phyloP scores from a whole-genome alignment of 2,888 invertebrate species.

The Xestobium rufovillosum region DNA sequence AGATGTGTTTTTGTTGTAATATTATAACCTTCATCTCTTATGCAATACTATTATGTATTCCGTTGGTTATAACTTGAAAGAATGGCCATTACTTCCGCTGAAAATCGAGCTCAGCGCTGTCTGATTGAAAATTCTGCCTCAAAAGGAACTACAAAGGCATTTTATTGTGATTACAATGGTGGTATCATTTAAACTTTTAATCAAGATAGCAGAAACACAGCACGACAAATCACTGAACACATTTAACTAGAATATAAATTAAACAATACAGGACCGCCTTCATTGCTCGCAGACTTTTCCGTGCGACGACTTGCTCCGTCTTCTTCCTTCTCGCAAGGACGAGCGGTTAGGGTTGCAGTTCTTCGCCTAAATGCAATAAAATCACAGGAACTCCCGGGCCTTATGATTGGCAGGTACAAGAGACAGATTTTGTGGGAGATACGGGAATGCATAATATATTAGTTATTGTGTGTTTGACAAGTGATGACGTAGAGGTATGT shows the following conservation, averaged over 20 bases:
- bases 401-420: constrained; percentile 32
- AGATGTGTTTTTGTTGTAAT: too few relatives aligned
- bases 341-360: constrained; percentile 7
- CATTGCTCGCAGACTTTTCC: constrained; percentile 9
- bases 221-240: constrained; percentile 37
- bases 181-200: constrained; percentile 21
- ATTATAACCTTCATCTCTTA: too few relatives aligned
- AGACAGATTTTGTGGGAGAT: constrained; percentile 34
- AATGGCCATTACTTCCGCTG: too few relatives aligned
- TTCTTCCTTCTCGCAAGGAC: constrained; percentile 6
- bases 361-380: too few relatives aligned
- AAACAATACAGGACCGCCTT: constrained; percentile 30
- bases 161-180: neutral
- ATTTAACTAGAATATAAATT: constrained; percentile 33
- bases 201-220: constrained; percentile 32
- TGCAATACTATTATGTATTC: too few relatives aligned
- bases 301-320: neutral
- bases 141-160: too few relatives aligned
- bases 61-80: too few relatives aligned
- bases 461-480: constrained; percentile 37
- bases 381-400: too few relatives aligned
- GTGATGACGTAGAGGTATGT: constrained; percentile 37
- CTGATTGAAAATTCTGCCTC: too few relatives aligned
- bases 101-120: too few relatives aligned
- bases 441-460: constrained; percentile 37